Percentiles rank a stretch among this genome's conserved stretches.
Evolutionary conservation across 2,888 invertebrate species (phyloP).

Genomic region (Liodrosophila aerea): DNA sequence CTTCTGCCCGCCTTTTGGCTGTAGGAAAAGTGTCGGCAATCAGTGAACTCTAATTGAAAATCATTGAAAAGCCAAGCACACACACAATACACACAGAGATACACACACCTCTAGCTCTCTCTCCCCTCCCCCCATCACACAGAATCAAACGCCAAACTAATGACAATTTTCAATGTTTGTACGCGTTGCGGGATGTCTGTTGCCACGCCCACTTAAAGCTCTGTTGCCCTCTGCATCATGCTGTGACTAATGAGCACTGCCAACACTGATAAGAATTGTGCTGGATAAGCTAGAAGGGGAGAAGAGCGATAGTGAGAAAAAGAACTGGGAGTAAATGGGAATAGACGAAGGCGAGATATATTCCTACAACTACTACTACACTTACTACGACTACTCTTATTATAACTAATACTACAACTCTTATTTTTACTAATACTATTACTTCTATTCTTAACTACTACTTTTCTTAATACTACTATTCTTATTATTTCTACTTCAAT

Average conservation of each 20-base stretch:
- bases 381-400: too few species aligned
- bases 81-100: background rate
- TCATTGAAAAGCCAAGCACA: conserved; percentile 62
- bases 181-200: conserved; percentile 43
- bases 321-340: background rate
- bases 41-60: conserved; percentile 71
- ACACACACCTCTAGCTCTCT: conserved; percentile 10
- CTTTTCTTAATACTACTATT: too few species aligned
- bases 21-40: conserved; percentile 52
- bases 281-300: conserved; percentile 17
- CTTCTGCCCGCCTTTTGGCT: conserved; percentile 31
- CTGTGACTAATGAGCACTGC: conserved; percentile 73
- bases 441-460: too few species aligned
- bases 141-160: conserved; percentile 71
- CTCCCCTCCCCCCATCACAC: too few species aligned
- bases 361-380: too few species aligned
- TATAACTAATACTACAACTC: too few species aligned
- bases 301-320: conserved; percentile 1
- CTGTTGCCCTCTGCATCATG: conserved; percentile 14
- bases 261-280: conserved; percentile 65
- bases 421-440: too few species aligned
- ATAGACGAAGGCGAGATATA: background rate
- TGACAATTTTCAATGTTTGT: conserved; percentile 76
- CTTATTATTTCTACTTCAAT: too few species aligned
- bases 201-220: conserved; percentile 24